Percentiles rank a stretch among this genome's conserved stretches.
Conservation (phyloP, 1,140 invertebrate genomes). For the Tribolium madens region DNA sequence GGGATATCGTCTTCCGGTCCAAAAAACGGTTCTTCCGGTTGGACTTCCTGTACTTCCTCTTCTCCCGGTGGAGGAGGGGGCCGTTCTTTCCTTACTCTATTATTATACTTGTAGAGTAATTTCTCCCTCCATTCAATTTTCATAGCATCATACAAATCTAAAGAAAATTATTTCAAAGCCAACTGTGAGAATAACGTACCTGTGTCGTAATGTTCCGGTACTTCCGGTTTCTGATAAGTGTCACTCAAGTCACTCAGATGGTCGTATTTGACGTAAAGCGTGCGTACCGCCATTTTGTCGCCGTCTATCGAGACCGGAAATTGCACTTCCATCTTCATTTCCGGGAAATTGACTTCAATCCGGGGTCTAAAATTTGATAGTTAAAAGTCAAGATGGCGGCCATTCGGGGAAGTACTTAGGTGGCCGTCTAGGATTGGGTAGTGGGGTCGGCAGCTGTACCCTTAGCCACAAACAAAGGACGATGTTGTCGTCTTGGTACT, state of each 20-base stretch:
- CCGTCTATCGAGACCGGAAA: slow-evolving; percentile 67
- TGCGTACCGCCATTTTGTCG: slow-evolving; percentile 70
- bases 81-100: slow-evolving; percentile 49
- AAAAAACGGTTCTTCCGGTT: slow-evolving; percentile 27
- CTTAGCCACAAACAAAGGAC: slow-evolving; percentile 69
- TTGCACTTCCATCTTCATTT: slow-evolving; percentile 70
- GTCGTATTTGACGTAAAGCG: slow-evolving; percentile 73
- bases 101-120: slow-evolving; percentile 59
- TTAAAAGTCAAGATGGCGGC: not conserved
- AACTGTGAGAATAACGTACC: slow-evolving; percentile 29
- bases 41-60: slow-evolving; percentile 30
- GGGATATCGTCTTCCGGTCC: slow-evolving; percentile 55
- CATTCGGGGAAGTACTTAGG: slow-evolving; percentile 50
- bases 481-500: slow-evolving; percentile 65
- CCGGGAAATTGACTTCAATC: slow-evolving; percentile 71
- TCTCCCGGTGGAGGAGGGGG: slow-evolving; percentile 13
- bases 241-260: slow-evolving; percentile 69
- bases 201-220: slow-evolving; percentile 55
- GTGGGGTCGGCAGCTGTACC: slow-evolving; percentile 66
- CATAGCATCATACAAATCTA: slow-evolving; percentile 51
- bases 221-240: slow-evolving; percentile 62
- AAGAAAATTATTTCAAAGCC: not conserved
- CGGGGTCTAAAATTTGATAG: slow-evolving; percentile 59
- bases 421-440: slow-evolving; percentile 60
- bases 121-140: slow-evolving; percentile 54